Percentiles rank a stretch among this genome's conserved stretches.
Evolutionary conservation across 2,797 vertebrate genomes (phyloP).

Genomic region (Pangasius sanitwongsei): DNA sequence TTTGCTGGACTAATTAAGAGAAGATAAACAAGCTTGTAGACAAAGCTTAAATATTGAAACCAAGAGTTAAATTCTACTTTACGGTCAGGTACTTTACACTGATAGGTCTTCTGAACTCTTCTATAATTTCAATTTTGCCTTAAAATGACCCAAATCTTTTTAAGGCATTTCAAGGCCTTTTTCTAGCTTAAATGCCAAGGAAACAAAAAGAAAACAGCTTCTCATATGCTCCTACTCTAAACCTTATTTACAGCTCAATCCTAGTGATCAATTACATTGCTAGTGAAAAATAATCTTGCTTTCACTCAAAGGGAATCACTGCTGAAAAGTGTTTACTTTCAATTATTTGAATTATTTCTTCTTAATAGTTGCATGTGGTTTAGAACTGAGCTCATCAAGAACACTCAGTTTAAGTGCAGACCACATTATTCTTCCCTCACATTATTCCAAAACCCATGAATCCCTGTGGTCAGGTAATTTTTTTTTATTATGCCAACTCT

Average conservation of each 20-base stretch:
- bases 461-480: conserved; percentile 26
- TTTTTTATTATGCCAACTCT: background rate
- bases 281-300: conserved; percentile 66
- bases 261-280: conserved; percentile 67
- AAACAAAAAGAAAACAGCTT: conserved; percentile 57
- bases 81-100: background rate
- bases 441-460: conserved; percentile 22
- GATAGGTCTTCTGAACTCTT: background rate
- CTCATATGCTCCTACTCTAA: conserved; percentile 56
- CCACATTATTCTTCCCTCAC: conserved; percentile 49
- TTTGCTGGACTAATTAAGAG: background rate
- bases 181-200: background rate
- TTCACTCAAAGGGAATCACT: conserved; percentile 68
- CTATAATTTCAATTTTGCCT: background rate
- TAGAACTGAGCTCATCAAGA: conserved; percentile 67
- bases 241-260: conserved; percentile 72
- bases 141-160: background rate
- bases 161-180: background rate
- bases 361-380: conserved; percentile 66
- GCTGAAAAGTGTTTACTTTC: conserved; percentile 69
- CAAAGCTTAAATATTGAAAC: background rate
- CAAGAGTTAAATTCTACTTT: background rate
- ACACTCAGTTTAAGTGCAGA: conserved; percentile 46
- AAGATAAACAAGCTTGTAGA: background rate
- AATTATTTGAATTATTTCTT: conserved; percentile 67